Base-by-base conservation (phyloP, 2,888 invertebrate species). In the Scrobipalpa costella region DNA sequence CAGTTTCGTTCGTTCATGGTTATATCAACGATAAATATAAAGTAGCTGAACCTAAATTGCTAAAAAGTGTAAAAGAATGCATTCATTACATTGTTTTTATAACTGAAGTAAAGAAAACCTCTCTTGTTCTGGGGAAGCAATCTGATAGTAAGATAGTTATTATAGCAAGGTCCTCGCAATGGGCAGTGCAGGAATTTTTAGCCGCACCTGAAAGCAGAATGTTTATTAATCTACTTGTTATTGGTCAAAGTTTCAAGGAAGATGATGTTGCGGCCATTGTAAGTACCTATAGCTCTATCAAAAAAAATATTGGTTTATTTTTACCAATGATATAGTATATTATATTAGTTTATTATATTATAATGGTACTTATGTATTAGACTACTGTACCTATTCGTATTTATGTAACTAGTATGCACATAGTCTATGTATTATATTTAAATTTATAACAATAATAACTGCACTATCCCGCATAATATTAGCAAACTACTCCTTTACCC, bases 121-220 rank as follows among this genome's bases (percentile, higher is more conserved):
- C 92, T 7, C 84, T 91, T 58, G 87, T 95, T 38, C 83, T 95
- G 59, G 94, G 94, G 0, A 92, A 94, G 62, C 94, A 95, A 75
- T 92, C 92, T 1, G 83, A 88, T 0, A 94, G 93, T 69, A 94
- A 93, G 75, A 93, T 96, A 0, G 87, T 96, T 0, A 80, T 96
- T 0, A 88, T 96, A 0, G 93, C 95, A 0, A 90, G 93, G 71
- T 95, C 95, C 1, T 94, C 95, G 0, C 95, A 95, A 73, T 96
- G 95, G 95, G 93, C 94, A 33, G 93, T 96, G 0, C 93, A 94
- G 64, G 95, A 95, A 73, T 96, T 95, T 84, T 78, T 96, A 17
- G 84, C 92, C 0, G 93, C 93, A 21, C 87, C 93, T 59, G 66
- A 85, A 1, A 94, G 96, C 0, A 93, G 94, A 72, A 92, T 92